A percentile compares a stretch with the other conserved stretches of the same genome.
Conservation (phyloP, 2,113 vertebrate species). For the Turdus rufiventris region DNA sequence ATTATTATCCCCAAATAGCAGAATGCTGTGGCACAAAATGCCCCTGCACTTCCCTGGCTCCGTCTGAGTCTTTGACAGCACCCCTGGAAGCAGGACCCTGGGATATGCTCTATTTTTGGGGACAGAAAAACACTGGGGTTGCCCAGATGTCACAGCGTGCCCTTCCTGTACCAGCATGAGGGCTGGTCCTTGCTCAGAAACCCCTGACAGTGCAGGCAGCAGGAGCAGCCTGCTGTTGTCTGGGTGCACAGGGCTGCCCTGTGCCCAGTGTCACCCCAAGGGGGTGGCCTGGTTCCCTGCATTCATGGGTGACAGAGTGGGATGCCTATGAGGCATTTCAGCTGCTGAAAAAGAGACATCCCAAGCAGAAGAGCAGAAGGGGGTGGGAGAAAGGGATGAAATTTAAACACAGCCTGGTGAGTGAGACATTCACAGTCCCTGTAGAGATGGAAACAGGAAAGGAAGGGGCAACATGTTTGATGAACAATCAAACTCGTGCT, state of each 20-base stretch:
- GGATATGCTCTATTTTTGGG: background rate
- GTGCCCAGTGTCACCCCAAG: background rate
- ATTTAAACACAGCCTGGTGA: background rate
- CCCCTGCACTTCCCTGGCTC: background rate
- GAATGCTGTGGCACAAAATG: background rate
- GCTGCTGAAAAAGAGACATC: background rate
- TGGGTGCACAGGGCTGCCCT: background rate
- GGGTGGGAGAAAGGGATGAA: background rate
- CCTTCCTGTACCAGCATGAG: background rate
- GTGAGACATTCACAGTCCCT: background rate
- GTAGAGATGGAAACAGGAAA: background rate
- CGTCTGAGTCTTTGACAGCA: accelerated
- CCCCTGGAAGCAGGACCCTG: background rate
- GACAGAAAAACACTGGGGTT: background rate
- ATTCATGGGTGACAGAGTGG: background rate
- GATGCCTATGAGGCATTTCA: background rate
- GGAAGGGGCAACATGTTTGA: background rate
- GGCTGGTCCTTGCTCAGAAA: accelerated
- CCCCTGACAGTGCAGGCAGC: background rate
- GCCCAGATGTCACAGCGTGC: background rate
- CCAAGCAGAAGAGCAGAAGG: background rate
- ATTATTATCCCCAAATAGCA: background rate
- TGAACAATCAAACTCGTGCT: constrained; percentile 18
- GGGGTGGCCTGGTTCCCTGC: background rate
- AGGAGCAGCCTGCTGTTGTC: background rate